Evolutionary conservation across 53 echinoderm and acorn worm species (phyloP), one percentile per base, ranked within the genome.

Genomic region (Stichopus horrens): DNA sequence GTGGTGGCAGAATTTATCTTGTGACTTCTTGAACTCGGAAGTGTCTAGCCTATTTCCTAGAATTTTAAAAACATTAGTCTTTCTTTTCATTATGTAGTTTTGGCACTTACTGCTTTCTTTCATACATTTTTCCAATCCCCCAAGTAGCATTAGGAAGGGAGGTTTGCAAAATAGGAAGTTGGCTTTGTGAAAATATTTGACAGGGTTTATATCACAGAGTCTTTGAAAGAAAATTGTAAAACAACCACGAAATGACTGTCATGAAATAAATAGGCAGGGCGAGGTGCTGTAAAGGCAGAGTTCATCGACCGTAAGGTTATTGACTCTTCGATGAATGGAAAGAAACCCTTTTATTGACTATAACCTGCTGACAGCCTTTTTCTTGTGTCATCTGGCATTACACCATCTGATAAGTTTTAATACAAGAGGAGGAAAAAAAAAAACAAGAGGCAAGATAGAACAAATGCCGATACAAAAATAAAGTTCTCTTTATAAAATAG

Each of bases 1-100:
- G 37, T 37, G 11, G 74, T 75, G 21, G 51, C 8, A 51, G 22
- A 5, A 37, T 14, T 16, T 74, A 6, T 7, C 5, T 79, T 79
- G 16, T 79, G 79, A 79, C 53, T 55, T 52, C n/a, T 18, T 79
- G 79, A 79, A 23, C 79, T 53, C 55, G 19, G 52, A 55, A 55
- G n/a, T 79, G 79, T 79, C 79, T 79, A 53, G 5, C 54, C 18
- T 16, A 78, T 78, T 78, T 78, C 79, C 79, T 78, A 78, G 79
- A 78, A 78, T 52, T 78, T 78, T 78, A 14, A 55, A 52, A 63
- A 63, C 55, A 16, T 78, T 53, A 53, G 55, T 78, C 9, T 63
- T 63, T 13, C 63, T 63, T 63, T 63, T 10, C 37, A 37, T 37
- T 37, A 37, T 37, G 37, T 37, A 37, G 37, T 37, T 37, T 37